These are phyloP conservation scores for Ciconia nigra DNA, from an alignment of 2,797 vertebrate genomes.

Conservation along the genomic window DNA sequence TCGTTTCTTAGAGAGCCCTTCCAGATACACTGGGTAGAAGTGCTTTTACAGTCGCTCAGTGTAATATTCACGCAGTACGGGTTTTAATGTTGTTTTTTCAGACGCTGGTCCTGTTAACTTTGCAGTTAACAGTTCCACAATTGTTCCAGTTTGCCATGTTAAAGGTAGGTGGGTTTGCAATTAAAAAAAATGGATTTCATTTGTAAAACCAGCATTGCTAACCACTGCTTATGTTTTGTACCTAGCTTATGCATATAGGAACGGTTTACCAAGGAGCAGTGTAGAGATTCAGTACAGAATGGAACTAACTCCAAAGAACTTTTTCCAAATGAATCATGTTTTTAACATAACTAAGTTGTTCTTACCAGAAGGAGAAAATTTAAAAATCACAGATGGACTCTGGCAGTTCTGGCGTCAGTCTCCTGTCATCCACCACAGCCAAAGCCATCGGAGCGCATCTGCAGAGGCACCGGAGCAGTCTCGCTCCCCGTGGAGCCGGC, in stretches of 20 bases:
- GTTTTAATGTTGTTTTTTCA: background rate
- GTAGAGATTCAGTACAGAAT: background rate
- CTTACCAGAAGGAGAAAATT: background rate
- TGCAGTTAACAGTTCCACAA: rapidly evolving
- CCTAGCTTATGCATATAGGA: background rate
- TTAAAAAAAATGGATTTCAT: background rate
- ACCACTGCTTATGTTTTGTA: too few species aligned
- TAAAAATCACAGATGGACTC: background rate
- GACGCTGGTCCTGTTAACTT: background rate
- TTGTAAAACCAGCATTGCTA: background rate
- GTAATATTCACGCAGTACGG: rapidly evolving
- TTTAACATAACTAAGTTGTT: background rate
- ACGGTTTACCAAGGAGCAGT: rapidly evolving
- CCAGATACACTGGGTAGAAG: rapidly evolving
- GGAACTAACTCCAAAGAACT: background rate
- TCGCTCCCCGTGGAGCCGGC: background rate
- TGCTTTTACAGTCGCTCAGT: background rate
- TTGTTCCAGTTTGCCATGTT: background rate
- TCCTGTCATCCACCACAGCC: too few species aligned
- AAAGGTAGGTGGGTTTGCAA: background rate
- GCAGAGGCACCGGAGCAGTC: background rate
- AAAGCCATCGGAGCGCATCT: rapidly evolving
- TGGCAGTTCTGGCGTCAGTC: background rate
- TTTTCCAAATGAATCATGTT: background rate
- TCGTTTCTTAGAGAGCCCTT: background rate